Conservation (phyloP, 2,797 vertebrate species). For the Coranthus polyacanthus region DNA sequence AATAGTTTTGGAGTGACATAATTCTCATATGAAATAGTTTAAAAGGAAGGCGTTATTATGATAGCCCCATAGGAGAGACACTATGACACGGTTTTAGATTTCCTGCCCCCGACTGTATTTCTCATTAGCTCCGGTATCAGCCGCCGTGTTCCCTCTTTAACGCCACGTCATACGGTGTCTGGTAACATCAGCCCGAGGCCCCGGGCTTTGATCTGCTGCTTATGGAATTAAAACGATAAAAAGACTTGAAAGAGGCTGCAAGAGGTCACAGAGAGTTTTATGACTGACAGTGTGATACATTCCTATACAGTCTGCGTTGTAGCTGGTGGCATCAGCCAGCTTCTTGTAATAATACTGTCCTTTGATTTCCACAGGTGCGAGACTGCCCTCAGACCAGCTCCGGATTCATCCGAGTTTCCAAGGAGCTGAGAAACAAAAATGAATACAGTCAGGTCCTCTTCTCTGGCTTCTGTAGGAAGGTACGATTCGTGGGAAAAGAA, state of each 20-base stretch:
- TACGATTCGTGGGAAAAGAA: slow-evolving; percentile 52
- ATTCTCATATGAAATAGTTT: background rate
- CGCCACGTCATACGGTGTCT: slow-evolving; percentile 46
- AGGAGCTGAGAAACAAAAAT: slow-evolving; percentile 87
- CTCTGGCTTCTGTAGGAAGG: slow-evolving; percentile 92
- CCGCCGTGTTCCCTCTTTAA: slow-evolving; percentile 9
- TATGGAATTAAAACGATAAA: slow-evolving; percentile 43
- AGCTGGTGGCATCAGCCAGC: background rate
- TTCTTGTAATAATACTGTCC: slow-evolving; percentile 8
- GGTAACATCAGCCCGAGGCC: slow-evolving; percentile 44
- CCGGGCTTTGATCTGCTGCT: slow-evolving; percentile 60
- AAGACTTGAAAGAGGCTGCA: slow-evolving; percentile 26
- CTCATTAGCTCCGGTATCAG: slow-evolving; percentile 29
- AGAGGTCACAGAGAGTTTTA: slow-evolving; percentile 50
- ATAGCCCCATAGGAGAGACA: no score
- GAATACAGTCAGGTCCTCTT: slow-evolving; percentile 88
- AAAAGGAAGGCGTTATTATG: background rate
- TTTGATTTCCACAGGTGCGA: slow-evolving; percentile 79
- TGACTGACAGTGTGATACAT: background rate
- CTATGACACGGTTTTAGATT: slow-evolving; percentile 19
- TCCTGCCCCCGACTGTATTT: slow-evolving; percentile 23
- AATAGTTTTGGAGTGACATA: no score
- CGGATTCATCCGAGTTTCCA: slow-evolving; percentile 82
- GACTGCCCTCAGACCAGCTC: slow-evolving; percentile 86
- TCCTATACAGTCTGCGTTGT: background rate